Base-by-base conservation (phyloP, 2,113 vertebrate genomes). In the Sapajus apella region DNA sequence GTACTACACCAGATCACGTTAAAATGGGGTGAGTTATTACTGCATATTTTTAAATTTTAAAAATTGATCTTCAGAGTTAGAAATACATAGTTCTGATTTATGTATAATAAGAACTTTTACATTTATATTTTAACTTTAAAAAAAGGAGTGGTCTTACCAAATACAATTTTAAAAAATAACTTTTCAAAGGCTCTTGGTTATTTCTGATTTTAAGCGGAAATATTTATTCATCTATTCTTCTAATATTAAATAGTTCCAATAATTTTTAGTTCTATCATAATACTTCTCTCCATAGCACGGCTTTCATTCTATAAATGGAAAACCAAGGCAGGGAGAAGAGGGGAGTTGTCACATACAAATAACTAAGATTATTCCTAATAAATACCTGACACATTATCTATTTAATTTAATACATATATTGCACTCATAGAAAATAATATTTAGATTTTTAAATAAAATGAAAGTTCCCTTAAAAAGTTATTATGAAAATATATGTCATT, bases 91-190 rank as follows among this genome's bases (percentile, higher is more conserved):
- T 86, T 82, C 12, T 82, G 3, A 89, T 18, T 72, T 5, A 91
- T 12, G 30, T 50, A 40, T 43, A 72, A 79, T 4, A 94, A 89
- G 50, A 84, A 91, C 68, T 4, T 55, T 89, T 37, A 81, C 32
- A 73, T 47, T 94, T 55, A 45, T 87, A 95, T n/a, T 84, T 85
- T 90, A 90, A 82, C 92, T 87, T 87, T 58, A 81, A 89, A 93
- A 75, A 88, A 2, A 72, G 4, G 55, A 72, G 35, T 86, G 2
- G 18, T 61, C 21, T 90, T 73, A 8, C 10, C 45, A 95, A 91
- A 91, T 32, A 70, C 4, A 87, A 37, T 72, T 40, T 52, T 75
- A 40, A 50, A 76, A 94, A 76, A 55, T 70, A 85, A 73, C 32
- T 85, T 73, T 66, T 72, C 37, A 75, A 95, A 91, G 17, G 9